Evolutionary conservation across 2,888 invertebrate species (phyloP), one percentile per base, ranked within the genome.

Genomic region (Polyommatus icarus): DNA sequence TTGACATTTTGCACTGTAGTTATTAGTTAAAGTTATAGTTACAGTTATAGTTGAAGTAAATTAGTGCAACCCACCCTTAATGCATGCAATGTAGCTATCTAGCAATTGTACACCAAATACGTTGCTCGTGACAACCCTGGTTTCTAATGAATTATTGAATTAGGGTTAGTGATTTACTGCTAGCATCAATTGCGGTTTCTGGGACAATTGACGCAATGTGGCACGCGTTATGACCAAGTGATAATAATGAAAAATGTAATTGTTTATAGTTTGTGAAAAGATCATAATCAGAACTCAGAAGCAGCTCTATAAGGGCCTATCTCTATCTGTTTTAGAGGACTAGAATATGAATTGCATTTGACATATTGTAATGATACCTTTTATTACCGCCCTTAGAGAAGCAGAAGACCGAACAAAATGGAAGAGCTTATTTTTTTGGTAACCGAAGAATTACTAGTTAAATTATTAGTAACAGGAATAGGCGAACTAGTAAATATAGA

Each of bases 61-160:
- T 5, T 3, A 5, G 36, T 36, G 36, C 36, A 36, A 32, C 32
- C 32, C 32, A 32, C 32, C 5, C 36, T 36, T 12, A 46, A 46
- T 12, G 10, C 10, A 46, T 46, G 10, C 10, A 12, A 10, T 3
- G 12, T 46, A 46, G 46, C 46, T 46, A 40, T 32, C 32, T 36
- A 40, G 24, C 24, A 1, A 36, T 46, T 46, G 7, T 59, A 8
- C n/a, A 24, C 5, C 5, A 67, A 29, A 67, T 67, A 67, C 2
- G 18, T 67, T 67, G 29, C 6, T 6, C 5, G 24, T 67, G 67
- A 67, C 67, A 67, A 67, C 67, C 67, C 67, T 29, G 15, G 15
- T 67, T 67, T 67, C 67, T 67, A 67, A 67, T 32, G 67, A 67
- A 67, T 67, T 67, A 67, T 67, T 67, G 67, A 29, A 67, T 67